phyloP scores from a whole-genome alignment of 2,113 vertebrate genomes.

The Pipra filicauda region DNA sequence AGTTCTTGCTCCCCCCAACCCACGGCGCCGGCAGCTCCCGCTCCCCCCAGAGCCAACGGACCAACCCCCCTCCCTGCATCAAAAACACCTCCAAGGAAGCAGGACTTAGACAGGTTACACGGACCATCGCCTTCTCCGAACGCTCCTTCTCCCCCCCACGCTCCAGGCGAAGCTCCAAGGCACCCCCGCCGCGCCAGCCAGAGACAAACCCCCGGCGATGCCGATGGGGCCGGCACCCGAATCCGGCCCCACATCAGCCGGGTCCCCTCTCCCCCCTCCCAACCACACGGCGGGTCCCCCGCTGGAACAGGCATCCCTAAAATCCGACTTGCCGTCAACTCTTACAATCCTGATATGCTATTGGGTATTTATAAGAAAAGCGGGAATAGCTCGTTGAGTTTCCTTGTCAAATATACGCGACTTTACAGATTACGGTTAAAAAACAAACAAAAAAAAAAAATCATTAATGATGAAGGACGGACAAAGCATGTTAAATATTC shows the following conservation, averaged over 20 bases:
- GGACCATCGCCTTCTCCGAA: conserved; percentile 50
- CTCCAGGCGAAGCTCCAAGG: conserved; percentile 68
- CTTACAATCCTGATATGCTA: conserved; percentile 71
- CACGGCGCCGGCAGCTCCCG: not conserved
- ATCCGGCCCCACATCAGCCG: not conserved
- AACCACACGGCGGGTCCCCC: not conserved
- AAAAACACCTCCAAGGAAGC: conserved; percentile 22
- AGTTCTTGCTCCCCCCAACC: conserved; percentile 46
- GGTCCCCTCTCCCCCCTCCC: not conserved
- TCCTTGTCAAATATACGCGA: conserved; percentile 77
- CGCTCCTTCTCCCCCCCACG: not conserved
- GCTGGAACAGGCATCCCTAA: conserved; percentile 22
- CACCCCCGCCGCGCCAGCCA: conserved; percentile 59
- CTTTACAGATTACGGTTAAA: conserved; percentile 74
- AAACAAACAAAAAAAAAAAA: not conserved
- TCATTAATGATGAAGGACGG: conserved; percentile 70
- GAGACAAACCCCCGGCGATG: conserved; percentile 4
- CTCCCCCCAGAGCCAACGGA: not conserved
- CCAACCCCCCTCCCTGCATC: not conserved
- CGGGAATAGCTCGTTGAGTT: conserved; percentile 79
- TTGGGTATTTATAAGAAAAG: conserved; percentile 73
- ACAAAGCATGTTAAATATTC: conserved; percentile 83
- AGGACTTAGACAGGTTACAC: conserved; percentile 54
- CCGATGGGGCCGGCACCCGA: not conserved
- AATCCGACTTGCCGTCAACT: conserved; percentile 67